Conservation (phyloP, 2,797 vertebrate genomes). For the Hyperoplus immaculatus region DNA sequence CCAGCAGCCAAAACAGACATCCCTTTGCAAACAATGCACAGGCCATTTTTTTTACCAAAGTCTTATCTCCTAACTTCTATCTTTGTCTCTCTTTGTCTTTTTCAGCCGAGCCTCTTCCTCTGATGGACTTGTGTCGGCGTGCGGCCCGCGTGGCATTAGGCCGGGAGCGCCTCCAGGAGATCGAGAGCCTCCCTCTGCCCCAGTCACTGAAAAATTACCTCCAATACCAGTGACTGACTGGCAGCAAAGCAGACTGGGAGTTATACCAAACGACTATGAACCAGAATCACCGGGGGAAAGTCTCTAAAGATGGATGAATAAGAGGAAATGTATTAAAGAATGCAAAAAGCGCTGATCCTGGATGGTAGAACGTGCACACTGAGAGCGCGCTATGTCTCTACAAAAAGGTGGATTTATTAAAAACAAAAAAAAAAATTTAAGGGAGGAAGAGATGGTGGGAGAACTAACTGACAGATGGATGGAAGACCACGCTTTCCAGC, state of each 20-base stretch:
- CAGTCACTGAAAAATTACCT: constrained; percentile 99
- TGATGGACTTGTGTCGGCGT: constrained; percentile 98
- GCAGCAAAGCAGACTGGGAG: constrained; percentile 49
- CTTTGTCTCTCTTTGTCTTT: constrained; percentile 23
- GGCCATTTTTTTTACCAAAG: background rate
- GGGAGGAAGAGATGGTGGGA: constrained; percentile 18
- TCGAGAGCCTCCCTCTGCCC: constrained; percentile 94
- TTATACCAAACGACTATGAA: constrained; percentile 29
- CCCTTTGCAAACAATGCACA: background rate
- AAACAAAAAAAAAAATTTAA: background rate
- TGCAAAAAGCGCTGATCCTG: constrained; percentile 6
- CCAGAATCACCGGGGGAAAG: constrained; percentile 24
- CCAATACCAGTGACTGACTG: constrained; percentile 93
- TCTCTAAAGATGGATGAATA: constrained; percentile 22
- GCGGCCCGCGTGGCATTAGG: constrained; percentile 94
- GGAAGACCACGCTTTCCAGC: constrained; percentile 46
- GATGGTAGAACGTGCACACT: constrained; percentile 66
- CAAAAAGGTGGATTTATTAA: constrained; percentile 28
- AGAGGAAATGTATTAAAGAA: constrained; percentile 21
- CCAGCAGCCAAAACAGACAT: constrained; percentile 5
- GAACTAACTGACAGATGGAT: constrained; percentile 38
- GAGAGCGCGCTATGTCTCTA: constrained; percentile 44
- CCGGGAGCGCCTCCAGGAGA: constrained; percentile 93
- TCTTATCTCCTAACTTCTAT: background rate
- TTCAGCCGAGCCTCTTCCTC: constrained; percentile 96